Conservation (phyloP, 2,797 vertebrate genomes). For the Manis crassicaudata region DNA sequence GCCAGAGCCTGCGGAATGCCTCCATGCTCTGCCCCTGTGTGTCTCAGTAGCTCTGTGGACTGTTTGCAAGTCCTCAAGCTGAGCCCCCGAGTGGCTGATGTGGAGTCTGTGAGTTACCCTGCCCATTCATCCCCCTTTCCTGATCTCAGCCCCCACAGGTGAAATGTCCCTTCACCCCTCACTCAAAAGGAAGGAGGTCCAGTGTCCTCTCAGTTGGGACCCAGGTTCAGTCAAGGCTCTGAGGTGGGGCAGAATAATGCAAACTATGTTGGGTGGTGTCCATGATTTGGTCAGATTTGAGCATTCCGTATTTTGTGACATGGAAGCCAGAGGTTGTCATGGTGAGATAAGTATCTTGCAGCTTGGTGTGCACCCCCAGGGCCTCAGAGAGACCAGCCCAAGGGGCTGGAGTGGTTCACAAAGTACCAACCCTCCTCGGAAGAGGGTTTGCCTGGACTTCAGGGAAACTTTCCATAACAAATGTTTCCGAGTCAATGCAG, state of each 20-base stretch:
- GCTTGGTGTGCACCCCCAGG: neutral
- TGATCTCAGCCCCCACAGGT: neutral
- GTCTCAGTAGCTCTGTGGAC: neutral
- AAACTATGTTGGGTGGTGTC: neutral
- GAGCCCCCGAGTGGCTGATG: neutral
- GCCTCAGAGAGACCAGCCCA: conserved; percentile 22
- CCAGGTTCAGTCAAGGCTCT: neutral
- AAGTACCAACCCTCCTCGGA: conserved; percentile 10
- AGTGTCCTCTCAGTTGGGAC: neutral
- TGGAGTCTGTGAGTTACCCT: neutral
- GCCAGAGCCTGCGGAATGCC: neutral
- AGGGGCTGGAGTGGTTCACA: neutral
- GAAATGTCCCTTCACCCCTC: neutral
- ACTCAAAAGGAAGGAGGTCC: neutral
- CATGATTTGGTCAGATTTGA: conserved; percentile 29
- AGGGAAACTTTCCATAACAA: conserved; percentile 42
- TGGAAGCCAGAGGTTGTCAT: conserved; percentile 1
- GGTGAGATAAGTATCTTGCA: conserved; percentile 29
- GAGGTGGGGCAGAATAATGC: conserved; percentile 33
- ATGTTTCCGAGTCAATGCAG: neutral
- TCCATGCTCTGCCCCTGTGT: neutral
- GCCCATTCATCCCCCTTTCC: neutral
- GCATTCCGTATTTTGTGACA: conserved; percentile 45
- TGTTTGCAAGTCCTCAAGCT: neutral
- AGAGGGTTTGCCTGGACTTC: neutral